These are phyloP conservation scores for Thermophis baileyi DNA, from an alignment of 2,113 vertebrate genomes.

Conservation along the genomic window DNA sequence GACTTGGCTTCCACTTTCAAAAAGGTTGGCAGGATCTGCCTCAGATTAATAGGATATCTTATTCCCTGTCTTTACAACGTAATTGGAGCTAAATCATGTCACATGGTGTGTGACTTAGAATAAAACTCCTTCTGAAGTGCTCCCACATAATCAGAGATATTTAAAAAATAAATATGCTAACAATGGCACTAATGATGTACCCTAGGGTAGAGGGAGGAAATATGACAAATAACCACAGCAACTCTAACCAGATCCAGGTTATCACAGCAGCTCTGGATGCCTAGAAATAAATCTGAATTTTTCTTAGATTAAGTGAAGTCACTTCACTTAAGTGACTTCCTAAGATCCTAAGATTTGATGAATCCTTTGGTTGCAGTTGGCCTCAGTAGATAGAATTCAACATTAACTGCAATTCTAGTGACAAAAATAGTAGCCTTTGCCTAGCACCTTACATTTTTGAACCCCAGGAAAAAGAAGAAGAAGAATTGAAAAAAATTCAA, in stretches of 20 bases:
- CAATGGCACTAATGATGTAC: neutral
- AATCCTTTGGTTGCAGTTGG: neutral
- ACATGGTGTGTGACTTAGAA: neutral
- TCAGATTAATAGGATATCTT: slow-evolving; percentile 4
- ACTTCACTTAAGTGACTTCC: neutral
- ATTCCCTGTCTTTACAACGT: neutral
- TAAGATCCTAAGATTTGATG: neutral
- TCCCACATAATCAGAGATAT: slow-evolving; percentile 11
- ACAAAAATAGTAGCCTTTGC: neutral
- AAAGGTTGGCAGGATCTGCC: slow-evolving; percentile 3
- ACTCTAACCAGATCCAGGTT: slow-evolving; percentile 29
- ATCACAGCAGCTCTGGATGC: rapidly evolving
- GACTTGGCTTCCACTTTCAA: neutral
- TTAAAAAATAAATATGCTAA: slow-evolving; percentile 21
- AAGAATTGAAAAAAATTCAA: too few species aligned
- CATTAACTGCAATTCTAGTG: neutral
- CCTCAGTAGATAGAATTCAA: rapidly evolving
- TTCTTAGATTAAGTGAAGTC: neutral
- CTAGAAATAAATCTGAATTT: neutral
- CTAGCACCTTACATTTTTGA: neutral
- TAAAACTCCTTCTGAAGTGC: slow-evolving; percentile 7
- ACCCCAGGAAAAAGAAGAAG: neutral
- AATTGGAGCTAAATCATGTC: neutral
- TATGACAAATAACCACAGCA: neutral
- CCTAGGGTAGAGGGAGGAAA: neutral